A percentile compares a stretch with the other conserved stretches of the same genome.
Conservation (phyloP, 1,140 invertebrate species). For the Drosophila varians region DNA sequence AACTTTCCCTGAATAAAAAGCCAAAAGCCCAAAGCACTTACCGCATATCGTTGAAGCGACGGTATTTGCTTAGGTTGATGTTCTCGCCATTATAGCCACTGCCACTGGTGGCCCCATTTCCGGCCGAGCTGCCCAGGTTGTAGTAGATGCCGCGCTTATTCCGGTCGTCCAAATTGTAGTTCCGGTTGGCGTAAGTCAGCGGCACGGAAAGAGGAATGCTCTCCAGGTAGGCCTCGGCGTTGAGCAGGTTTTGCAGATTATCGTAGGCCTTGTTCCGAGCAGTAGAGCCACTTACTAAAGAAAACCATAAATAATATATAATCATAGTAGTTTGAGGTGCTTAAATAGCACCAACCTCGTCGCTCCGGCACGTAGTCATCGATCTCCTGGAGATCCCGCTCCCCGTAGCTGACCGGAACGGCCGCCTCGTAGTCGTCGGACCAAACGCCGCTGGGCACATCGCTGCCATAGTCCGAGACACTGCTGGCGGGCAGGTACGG, state of each 20-base stretch:
- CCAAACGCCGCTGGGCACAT: slow-evolving; percentile 35
- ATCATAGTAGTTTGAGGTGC: not conserved
- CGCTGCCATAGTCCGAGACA: slow-evolving; percentile 36
- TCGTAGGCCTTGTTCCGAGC: slow-evolving; percentile 77
- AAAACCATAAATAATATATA: not conserved
- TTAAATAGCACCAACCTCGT: slow-evolving; percentile 33
- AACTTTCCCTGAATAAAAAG: not conserved
- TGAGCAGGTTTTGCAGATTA: slow-evolving; percentile 76
- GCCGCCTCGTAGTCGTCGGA: slow-evolving; percentile 65
- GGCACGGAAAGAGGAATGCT: slow-evolving; percentile 70
- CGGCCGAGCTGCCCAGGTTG: slow-evolving; percentile 40
- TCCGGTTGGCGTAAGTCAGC: slow-evolving; percentile 71
- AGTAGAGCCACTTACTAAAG: slow-evolving; percentile 36
- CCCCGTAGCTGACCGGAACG: slow-evolving; percentile 44
- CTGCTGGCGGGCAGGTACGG: slow-evolving; percentile 44
- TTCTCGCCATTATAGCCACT: slow-evolving; percentile 42
- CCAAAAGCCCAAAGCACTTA: slow-evolving; percentile 26
- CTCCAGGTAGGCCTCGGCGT: slow-evolving; percentile 76
- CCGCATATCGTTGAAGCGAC: slow-evolving; percentile 78
- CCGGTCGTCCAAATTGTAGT: slow-evolving; percentile 74
- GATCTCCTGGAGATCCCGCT: slow-evolving; percentile 69
- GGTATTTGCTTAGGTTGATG: slow-evolving; percentile 69
- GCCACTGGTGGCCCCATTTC: slow-evolving; percentile 19
- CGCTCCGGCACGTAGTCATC: slow-evolving; percentile 73
- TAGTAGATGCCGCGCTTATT: slow-evolving; percentile 76